Base-by-base conservation (phyloP, 2,113 vertebrate species). In the Numenius arquata region DNA sequence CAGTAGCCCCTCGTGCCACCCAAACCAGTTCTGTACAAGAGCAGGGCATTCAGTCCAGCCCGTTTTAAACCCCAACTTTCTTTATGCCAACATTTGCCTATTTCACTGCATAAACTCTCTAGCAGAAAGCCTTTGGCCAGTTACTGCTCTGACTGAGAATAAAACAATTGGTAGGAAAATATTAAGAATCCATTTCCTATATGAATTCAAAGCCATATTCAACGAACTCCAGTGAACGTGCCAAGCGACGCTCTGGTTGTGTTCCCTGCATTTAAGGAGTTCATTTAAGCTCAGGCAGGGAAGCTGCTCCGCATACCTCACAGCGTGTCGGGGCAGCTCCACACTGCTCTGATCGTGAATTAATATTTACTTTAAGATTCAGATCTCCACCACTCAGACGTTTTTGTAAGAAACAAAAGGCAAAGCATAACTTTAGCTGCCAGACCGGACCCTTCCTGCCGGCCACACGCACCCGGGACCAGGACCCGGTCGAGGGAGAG, bases 291-390 rank as follows among this genome's bases (percentile, higher is more conserved):
- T 70, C 89, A 84, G 77, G 47, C 32, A 89, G 85, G 15, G 27
- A 40, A 48, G 43, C 26, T 89, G 89, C 88, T 83, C 66, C 23
- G 63, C 95, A 94, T 85, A 73, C 89, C 78, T 89, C 32, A 38
- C 26, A 83, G 75, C 96, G 34, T 86, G 95, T 94, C 68, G 12
- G 90, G 96, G 85, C 90, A 96, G 85, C 72, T 73, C 67, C 52
- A 3, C 1, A 0, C 16, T 25, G 43, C 78, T 90, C 45, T 32
- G 26, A 93, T 58, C 20, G 2, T 7, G 38, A 91, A 41, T 67
- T 73, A 53, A 7, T 85, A 52, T 71, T 96, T 85, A 70, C 82
- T 71, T 56, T 36, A 52, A 65, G 50, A 90, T n/a, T 71, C 55
- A 65, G 6, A 86, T 66, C 87, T 94, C 43, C 40, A 85, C 48